Base-by-base conservation (phyloP, 2,113 vertebrate species). In the Pomatorhinus ruficollis region DNA sequence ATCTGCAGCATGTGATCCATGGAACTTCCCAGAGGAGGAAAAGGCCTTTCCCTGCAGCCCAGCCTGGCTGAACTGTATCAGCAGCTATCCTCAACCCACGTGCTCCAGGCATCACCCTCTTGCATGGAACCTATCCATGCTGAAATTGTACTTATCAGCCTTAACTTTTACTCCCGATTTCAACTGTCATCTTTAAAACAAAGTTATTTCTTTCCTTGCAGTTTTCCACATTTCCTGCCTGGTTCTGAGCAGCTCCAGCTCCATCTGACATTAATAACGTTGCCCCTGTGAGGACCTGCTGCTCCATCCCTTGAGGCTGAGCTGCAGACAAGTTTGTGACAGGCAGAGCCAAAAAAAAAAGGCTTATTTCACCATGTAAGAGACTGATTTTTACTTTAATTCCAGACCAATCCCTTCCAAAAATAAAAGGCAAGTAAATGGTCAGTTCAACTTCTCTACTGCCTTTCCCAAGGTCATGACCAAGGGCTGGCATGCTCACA, bases 401-500 rank as follows among this genome's bases (percentile, higher is more conserved):
- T 88, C 86, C 85, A 79, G 66, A 76, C 25, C 24, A 83, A 70
- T 44, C 66, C 52, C 50, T 94, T 93, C 74, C 60, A 91, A 91
- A 95, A 95, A 86, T 78, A 83, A 94, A 87, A 71, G 52, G 69
- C 78, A 94, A 96, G 42, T 69, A 90, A 92, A 82, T 16, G 83
- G 93, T 61, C 93, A 96, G 75, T 35, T 50, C 64, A 84, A 72
- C 82, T 66, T 13, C 81, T 87, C 71, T 17, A 11, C 86, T 85
- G 39, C 65, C 66, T 88, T 88, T 57, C 88, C 76, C 65, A 71
- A 71, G 89, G 89, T 75, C 95, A 66, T 74, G 84, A 94, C 88
- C 80, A 90, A 91, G 91, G 86, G 77, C 19, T 93, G 89, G 76
- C 83, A 91, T 76, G 49, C 88, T 79, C 75, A 33, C 65, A 91